phyloP scores from a whole-genome alignment of 1,140 invertebrate genomes.

The Melitaea cinxia region DNA sequence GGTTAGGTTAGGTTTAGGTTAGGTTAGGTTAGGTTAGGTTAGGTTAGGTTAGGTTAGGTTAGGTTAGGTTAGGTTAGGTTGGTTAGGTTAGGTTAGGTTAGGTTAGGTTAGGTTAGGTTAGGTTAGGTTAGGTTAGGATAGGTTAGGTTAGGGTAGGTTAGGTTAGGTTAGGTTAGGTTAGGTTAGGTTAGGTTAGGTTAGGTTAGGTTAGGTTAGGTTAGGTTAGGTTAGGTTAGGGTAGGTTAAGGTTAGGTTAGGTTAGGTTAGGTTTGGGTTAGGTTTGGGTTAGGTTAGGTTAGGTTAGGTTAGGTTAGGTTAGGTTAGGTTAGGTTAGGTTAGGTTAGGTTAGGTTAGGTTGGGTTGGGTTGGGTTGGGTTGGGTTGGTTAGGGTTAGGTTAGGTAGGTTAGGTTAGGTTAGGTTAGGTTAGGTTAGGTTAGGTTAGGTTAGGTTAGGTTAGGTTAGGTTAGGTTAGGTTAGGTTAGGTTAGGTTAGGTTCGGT shows the following conservation, averaged over 20 bases:
- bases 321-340: slow-evolving; percentile 46
- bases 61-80: too few relatives aligned
- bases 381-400: too few relatives aligned
- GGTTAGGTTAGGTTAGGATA: slow-evolving; percentile 42
- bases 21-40: too few relatives aligned
- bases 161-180: too few relatives aligned
- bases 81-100: too few relatives aligned
- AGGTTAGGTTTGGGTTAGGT: too few relatives aligned
- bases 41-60: slow-evolving; percentile 8
- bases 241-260: too few relatives aligned
- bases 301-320: slow-evolving; percentile 45
- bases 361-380: too few relatives aligned
- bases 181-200: slow-evolving; percentile 45
- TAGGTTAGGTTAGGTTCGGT: slow-evolving; percentile 35
- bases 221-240: too few relatives aligned
- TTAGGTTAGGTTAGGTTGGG: slow-evolving; percentile 45
- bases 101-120: slow-evolving; percentile 43
- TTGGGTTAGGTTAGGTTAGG: slow-evolving; percentile 47
- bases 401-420: too few relatives aligned
- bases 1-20: slow-evolving; percentile 45
- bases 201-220: slow-evolving; percentile 46
- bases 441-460: slow-evolving; percentile 39
- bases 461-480: slow-evolving; percentile 36
- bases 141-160: too few relatives aligned
- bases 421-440: slow-evolving; percentile 30